These are phyloP conservation scores for Ernsta delagoae DNA, from an alignment of 2,888 invertebrate genomes.

Conservation along the genomic window DNA sequence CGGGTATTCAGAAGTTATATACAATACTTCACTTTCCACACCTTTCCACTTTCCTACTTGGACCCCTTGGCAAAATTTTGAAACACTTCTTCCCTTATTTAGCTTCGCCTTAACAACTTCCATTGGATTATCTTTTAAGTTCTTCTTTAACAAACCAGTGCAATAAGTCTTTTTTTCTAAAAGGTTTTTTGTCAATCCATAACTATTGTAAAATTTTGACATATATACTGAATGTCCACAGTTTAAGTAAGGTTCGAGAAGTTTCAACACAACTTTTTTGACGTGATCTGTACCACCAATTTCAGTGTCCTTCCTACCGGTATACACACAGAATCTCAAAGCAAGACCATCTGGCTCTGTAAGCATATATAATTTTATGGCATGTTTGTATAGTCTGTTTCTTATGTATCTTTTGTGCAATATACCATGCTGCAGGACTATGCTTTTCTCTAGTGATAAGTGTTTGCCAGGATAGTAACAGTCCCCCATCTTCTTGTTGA, in stretches of 20 bases:
- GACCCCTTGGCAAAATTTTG: not conserved
- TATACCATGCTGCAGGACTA: slow-evolving; percentile 27
- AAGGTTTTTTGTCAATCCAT: not conserved
- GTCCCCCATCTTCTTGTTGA: not conserved
- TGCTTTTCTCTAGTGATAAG: slow-evolving; percentile 15
- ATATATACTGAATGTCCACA: slow-evolving; percentile 30
- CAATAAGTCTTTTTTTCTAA: slow-evolving; percentile 20
- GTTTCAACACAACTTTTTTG: slow-evolving; percentile 11
- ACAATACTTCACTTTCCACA: not conserved
- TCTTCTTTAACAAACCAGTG: slow-evolving; percentile 26
- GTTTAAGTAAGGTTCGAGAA: not conserved
- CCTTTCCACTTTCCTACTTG: slow-evolving; percentile 10
- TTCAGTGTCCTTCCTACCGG: slow-evolving; percentile 25
- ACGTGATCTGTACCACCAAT: slow-evolving; percentile 24
- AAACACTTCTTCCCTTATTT: slow-evolving; percentile 32
- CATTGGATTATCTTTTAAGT: slow-evolving; percentile 32
- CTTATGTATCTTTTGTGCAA: slow-evolving; percentile 6
- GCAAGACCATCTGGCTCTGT: slow-evolving; percentile 46
- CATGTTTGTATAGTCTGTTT: not conserved
- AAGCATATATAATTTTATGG: slow-evolving; percentile 46
- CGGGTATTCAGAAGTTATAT: slow-evolving; percentile 3
- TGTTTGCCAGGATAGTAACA: slow-evolving; percentile 3
- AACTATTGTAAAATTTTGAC: slow-evolving; percentile 17
- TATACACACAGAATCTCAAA: not conserved
- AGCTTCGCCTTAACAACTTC: slow-evolving; percentile 7